Evolutionary conservation across 2,113 vertebrate genomes (phyloP), one percentile per base, ranked within the genome.

Genomic region (Hiodon alosoides): DNA sequence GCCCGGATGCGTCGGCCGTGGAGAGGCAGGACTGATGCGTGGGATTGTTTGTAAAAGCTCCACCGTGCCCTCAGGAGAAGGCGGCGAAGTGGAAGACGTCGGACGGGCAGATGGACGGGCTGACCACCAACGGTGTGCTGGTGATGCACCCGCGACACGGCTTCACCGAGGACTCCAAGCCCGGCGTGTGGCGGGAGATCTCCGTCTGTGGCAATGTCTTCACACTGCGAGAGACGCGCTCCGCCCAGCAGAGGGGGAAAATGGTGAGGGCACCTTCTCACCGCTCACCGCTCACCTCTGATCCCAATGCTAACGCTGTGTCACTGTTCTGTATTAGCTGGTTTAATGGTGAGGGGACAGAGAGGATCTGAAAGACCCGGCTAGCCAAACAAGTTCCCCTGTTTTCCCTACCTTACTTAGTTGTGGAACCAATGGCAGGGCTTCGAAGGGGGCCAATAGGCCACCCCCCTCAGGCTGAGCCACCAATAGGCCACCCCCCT

Each of bases 161-260:
- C 74, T 99, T 99, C 89, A 96, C 91, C 4, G 95, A 98, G 84
- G 95, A 98, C 89, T 98, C 97, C 71, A 96, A 96, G 78, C 95
- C 96, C 1, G 95, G 97, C 14, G 94, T 99, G 66, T 99, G 97
- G 97, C 94, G 96, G 83, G 96, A 98, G 90, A 99, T 99, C 88
- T 98, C 96, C 0, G 96, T 99, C 66, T 99, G 97, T 77, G 97
- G 97, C 65, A 96, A 97, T 31, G 96, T 99, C 4, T 99, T 99
- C 86, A 98, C 95, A 9, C 86, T 99, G 64, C 89, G 97, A 67
- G 96, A 99, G 86, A 99, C 97, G 0, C 94, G 97, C 79, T 99
- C 97, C 0, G 95, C 96, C 4, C 97, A 98, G 82, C 97, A 99
- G 84, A 91, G 96, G 31, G 97, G 97, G 0, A 98, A 98, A 84